Conservation (phyloP, 2,888 invertebrate genomes). For the Eretmocerus hayati region DNA sequence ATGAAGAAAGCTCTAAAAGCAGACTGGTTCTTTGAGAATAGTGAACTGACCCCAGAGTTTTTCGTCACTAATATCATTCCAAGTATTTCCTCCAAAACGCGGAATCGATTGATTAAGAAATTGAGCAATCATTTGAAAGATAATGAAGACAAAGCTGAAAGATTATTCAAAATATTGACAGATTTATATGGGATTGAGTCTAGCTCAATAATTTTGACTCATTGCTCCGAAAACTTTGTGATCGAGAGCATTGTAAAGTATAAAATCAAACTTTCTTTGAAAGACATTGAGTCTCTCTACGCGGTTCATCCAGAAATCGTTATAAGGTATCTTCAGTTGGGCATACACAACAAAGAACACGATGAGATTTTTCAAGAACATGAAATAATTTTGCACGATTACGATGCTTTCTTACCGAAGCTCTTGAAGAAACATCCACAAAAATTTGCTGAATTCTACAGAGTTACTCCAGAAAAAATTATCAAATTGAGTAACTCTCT, state of each 20-base stretch:
- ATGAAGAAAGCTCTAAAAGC: conserved; percentile 33
- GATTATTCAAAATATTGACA: conserved; percentile 30
- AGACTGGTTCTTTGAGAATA: conserved; percentile 33
- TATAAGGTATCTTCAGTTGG: conserved; percentile 28
- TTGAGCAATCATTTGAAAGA: conserved; percentile 26
- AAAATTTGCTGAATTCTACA: conserved; percentile 14
- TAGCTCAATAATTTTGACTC: conserved; percentile 29
- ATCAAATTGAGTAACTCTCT: conserved; percentile 9
- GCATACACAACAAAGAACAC: conserved; percentile 6
- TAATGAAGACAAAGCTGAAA: conserved; percentile 26
- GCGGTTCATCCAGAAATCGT: conserved; percentile 2
- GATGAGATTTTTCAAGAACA: background rate
- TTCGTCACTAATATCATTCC: conserved; percentile 31
- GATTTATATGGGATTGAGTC: conserved; percentile 26
- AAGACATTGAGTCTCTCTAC: conserved; percentile 24
- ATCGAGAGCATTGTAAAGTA: conserved; percentile 20
- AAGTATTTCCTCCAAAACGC: conserved; percentile 31
- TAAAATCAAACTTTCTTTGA: conserved; percentile 22
- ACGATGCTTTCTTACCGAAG: conserved; percentile 12
- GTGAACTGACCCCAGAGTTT: conserved; percentile 30
- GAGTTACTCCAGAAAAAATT: conserved; percentile 1
- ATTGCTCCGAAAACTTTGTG: conserved; percentile 34
- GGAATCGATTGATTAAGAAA: conserved; percentile 30
- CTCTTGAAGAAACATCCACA: conserved; percentile 7
- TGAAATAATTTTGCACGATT: conserved; percentile 6